Evolutionary conservation across 2,888 invertebrate genomes (phyloP), one percentile per base, ranked within the genome.

Genomic region (Galeopsomyia nigrocyanea): DNA sequence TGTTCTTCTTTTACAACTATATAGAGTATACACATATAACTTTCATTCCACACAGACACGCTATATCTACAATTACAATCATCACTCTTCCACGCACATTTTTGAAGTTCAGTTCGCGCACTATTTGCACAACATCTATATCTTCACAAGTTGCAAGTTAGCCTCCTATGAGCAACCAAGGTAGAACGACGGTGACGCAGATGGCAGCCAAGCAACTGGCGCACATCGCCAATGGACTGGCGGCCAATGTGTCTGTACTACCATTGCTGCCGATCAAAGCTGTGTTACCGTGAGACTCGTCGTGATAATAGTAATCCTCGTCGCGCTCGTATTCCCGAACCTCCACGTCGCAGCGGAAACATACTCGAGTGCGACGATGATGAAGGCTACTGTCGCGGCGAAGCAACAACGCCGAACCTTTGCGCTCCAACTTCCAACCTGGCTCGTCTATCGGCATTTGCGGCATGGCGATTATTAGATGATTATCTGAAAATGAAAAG

Each of bases 291-390:
- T 39, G 10, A 10, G 7, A 88, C 78, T 88, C 87, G n/a, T 68
- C 57, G 61, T 56, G 22, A n/a, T 26, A 49, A 55, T 57, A 58
- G 49, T 70, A 60, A 6, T 74, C 74, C 51, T 71, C 71, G 57
- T 68, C 70, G 61, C 88, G 83, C 77, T 87, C 87, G 83, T 88
- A 89, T 79, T 90, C 90, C 55, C 87, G 85, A 13, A 90, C 87
- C 77, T 89, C 88, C 9, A 89, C 89, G 80, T 89, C 89, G 81
- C 88, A 88, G 17, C 88, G 88, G 79, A 90, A 90, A 78, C 88
- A 89, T 51, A 90, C 89, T 39, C 89, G 78, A 39, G 39, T 39
- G 39, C 39, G 39, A 39, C 39, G 39, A 39, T 39, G 39, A 19
- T 60, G 47, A 39, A 39, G 50, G 39, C 16, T 22, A 55, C 71